phyloP scores from a whole-genome alignment of 2,797 vertebrate genomes.

The Pseudochirops corinnae region DNA sequence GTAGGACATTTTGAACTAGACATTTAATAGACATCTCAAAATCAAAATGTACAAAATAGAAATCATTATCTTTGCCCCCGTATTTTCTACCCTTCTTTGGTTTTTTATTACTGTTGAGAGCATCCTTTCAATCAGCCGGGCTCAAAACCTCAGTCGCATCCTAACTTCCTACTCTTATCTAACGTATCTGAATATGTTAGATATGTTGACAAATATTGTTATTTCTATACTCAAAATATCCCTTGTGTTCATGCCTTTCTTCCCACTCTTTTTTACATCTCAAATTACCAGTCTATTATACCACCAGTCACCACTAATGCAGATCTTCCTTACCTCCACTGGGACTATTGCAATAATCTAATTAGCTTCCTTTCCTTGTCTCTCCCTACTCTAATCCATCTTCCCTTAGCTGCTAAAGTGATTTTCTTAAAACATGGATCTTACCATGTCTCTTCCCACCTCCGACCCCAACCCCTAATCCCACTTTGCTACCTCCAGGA shows the following conservation, averaged over 20 bases:
- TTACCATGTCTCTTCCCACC: not conserved
- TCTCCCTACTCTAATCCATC: not conserved
- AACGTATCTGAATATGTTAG: not conserved
- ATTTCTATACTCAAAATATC: too few relatives aligned
- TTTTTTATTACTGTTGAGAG: not conserved
- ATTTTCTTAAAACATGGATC: not conserved
- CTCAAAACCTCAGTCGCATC: not conserved
- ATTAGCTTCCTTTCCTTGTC: too few relatives aligned
- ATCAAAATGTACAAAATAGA: not conserved
- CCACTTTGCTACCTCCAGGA: not conserved
- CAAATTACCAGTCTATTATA: too few relatives aligned
- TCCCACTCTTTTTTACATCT: too few relatives aligned
- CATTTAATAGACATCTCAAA: not conserved
- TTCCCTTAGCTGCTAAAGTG: not conserved
- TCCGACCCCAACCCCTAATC: not conserved
- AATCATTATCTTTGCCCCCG: not conserved
- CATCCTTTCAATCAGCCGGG: not conserved
- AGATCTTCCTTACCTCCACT: not conserved
- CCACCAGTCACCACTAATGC: not conserved
- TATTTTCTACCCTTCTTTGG: not conserved
- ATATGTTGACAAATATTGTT: not conserved
- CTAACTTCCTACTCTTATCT: not conserved
- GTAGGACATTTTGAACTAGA: too few relatives aligned
- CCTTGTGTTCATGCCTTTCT: too few relatives aligned
- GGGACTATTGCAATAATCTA: not conserved